A percentile compares a stretch with the other conserved stretches of the same genome.
Evolutionary conservation across 2,113 vertebrate genomes (phyloP).

Genomic region (Ammospiza caudacuta): DNA sequence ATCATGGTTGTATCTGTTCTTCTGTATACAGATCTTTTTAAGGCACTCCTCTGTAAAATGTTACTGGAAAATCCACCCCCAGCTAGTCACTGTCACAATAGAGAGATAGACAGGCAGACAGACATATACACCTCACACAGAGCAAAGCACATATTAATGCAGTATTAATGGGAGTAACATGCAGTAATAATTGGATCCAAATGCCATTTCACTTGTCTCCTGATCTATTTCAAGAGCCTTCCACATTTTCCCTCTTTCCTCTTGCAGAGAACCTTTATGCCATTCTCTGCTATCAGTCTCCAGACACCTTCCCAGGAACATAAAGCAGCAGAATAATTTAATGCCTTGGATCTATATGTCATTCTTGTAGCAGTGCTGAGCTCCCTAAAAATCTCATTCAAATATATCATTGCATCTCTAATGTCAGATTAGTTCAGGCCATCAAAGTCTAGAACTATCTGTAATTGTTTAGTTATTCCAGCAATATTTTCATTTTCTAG

Average conservation of each 20-base stretch:
- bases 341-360: not conserved
- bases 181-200: not conserved
- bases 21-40: not conserved
- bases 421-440: not conserved
- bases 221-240: not conserved
- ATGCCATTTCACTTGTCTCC: not conserved
- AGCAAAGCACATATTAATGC: not conserved
- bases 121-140: not conserved
- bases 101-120: not conserved
- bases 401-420: not conserved
- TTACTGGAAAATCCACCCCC: not conserved
- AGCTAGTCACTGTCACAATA: not conserved
- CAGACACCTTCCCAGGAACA: not conserved
- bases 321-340: not conserved
- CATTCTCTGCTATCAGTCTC: not conserved
- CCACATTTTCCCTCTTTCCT: not conserved
- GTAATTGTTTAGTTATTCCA: not conserved
- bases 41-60: not conserved
- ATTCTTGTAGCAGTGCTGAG: not conserved
- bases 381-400: not conserved
- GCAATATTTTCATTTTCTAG: conserved; percentile 21
- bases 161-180: not conserved
- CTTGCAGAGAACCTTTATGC: not conserved
- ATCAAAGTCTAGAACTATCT: not conserved
- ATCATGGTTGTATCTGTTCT: not conserved